A percentile compares a stretch with the other conserved stretches of the same genome.
Conservation (phyloP, 2,113 vertebrate genomes). For the Ardeotis arabs region DNA sequence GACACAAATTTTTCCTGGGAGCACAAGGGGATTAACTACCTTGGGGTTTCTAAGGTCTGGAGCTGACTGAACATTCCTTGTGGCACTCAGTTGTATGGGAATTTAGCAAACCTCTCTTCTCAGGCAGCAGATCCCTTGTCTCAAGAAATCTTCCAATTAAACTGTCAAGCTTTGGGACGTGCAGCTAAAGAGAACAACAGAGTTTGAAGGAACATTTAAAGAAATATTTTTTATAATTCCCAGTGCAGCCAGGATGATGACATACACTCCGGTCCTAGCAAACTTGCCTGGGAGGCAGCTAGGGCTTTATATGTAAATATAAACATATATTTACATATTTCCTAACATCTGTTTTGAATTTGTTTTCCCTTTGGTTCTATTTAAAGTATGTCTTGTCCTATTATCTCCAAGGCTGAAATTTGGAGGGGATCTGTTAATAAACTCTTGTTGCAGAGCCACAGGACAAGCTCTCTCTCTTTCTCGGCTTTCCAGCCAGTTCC, state of each 20-base stretch:
- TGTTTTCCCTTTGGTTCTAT: constrained; percentile 49
- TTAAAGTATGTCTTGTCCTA: constrained; percentile 43
- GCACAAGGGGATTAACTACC: background rate
- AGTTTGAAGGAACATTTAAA: constrained; percentile 38
- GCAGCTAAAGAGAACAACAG: constrained; percentile 13
- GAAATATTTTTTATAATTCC: constrained; percentile 46
- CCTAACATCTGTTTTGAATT: constrained; percentile 54
- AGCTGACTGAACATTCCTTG: constrained; percentile 7
- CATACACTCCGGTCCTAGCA: background rate
- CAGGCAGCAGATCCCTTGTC: constrained; percentile 9
- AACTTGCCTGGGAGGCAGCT: constrained; percentile 5
- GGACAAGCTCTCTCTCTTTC: background rate
- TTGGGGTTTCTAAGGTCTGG: background rate
- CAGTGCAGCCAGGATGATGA: background rate
- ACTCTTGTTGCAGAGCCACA: background rate
- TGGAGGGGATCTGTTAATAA: constrained; percentile 7
- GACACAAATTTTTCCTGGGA: background rate
- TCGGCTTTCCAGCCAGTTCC: background rate
- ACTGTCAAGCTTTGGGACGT: background rate
- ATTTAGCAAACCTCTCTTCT: constrained; percentile 39
- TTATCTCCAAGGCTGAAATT: constrained; percentile 31
- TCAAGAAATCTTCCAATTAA: constrained; percentile 16
- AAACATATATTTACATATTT: constrained; percentile 64
- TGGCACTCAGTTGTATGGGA: background rate
- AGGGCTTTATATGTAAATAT: constrained; percentile 44